Percentiles rank a stretch among this genome's conserved stretches.
Conservation (phyloP, 1,140 invertebrate species). For the Drosophila oshimai region DNA sequence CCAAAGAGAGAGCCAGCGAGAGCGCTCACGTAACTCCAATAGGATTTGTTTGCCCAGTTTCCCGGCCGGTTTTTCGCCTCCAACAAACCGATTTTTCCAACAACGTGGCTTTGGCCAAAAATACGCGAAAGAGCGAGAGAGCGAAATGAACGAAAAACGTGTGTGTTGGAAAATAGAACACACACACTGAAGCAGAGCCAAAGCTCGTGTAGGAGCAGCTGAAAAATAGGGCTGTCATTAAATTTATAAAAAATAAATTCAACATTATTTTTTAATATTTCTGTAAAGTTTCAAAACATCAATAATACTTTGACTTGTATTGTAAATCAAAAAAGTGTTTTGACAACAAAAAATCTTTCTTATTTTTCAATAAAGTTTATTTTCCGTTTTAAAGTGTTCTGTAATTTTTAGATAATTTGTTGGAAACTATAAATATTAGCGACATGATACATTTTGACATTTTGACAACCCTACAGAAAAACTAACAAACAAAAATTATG, state of each 20-base stretch:
- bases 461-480: slow-evolving; percentile 42
- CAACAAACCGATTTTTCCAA: slow-evolving; percentile 41
- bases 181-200: slow-evolving; percentile 22
- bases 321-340: no score
- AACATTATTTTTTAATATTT: not conserved
- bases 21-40: slow-evolving; percentile 70
- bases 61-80: slow-evolving; percentile 68
- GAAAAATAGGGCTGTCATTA: slow-evolving; percentile 39
- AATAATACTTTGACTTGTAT: no score
- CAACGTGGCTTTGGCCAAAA: slow-evolving; percentile 66
- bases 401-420: no score
- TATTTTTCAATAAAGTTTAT: no score
- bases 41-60: slow-evolving; percentile 68
- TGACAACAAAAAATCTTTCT: no score
- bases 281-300: no score
- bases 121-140: slow-evolving; percentile 23
- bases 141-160: slow-evolving; percentile 21
- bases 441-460: no score
- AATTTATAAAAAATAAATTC: not conserved
- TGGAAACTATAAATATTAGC: no score
- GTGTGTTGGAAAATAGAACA: slow-evolving; percentile 63
- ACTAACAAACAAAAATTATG: slow-evolving; percentile 77
- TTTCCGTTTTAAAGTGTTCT: no score
- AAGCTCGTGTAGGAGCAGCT: slow-evolving; percentile 47
- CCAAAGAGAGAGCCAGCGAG: not conserved